phyloP scores from a whole-genome alignment of 1,140 invertebrate genomes.

The Chironomus tepperi region DNA sequence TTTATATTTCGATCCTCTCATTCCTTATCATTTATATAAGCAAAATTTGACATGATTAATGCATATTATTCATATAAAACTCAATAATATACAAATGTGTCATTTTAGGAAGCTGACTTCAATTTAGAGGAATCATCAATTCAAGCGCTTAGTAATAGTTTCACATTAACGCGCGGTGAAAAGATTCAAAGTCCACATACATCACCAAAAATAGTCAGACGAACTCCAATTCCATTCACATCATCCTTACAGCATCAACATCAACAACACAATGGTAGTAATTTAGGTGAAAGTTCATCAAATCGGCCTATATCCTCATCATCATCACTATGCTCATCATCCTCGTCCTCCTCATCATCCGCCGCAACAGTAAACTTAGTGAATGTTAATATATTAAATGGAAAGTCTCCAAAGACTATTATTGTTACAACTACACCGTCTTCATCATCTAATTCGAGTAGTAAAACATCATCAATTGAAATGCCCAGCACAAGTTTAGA shows the following conservation, averaged over 20 bases:
- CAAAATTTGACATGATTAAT: neutral
- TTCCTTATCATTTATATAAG: neutral
- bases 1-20: neutral
- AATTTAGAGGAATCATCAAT: conserved; percentile 51
- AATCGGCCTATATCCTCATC: conserved; percentile 30
- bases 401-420: conserved; percentile 34
- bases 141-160: conserved; percentile 42
- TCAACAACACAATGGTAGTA: conserved; percentile 1
- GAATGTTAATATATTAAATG: neutral
- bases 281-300: conserved; percentile 36
- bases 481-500: neutral
- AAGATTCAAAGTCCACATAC: conserved; percentile 39
- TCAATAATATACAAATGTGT: neutral
- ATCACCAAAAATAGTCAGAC: conserved; percentile 35
- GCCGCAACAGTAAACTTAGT: conserved; percentile 32
- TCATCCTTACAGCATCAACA: conserved; percentile 20
- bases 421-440: neutral
- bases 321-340: neutral
- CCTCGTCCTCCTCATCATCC: neutral
- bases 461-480: conserved; percentile 27
- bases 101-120: conserved; percentile 41
- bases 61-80: neutral
- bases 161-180: conserved; percentile 32
- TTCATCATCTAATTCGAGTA: neutral
- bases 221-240: conserved; percentile 31